A percentile compares a stretch with the other conserved stretches of the same genome.
Conservation (phyloP, 2,888 invertebrate genomes). For the Atethmia centrago region DNA sequence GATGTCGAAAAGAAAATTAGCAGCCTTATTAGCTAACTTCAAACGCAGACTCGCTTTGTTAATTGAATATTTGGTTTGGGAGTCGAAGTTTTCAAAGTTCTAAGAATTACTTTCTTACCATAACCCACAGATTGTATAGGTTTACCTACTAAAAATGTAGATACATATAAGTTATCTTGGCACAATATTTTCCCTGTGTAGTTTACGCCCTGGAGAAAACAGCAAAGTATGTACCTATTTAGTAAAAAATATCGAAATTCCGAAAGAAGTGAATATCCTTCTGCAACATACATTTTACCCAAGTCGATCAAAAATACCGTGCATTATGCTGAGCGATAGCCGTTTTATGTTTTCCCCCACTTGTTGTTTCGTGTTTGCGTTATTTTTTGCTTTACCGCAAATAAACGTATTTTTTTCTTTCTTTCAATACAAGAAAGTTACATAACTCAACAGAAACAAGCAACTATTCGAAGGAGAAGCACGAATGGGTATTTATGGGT, state of each 20-base stretch:
- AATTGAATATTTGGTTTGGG: constrained; percentile 14
- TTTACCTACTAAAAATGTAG: neutral
- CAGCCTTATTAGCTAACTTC: constrained; percentile 55
- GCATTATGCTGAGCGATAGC: too few relatives aligned
- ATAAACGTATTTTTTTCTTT: too few relatives aligned
- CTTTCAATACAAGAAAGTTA: neutral
- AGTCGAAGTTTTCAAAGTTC: neutral
- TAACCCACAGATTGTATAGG: neutral
- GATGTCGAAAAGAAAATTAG: constrained; percentile 59
- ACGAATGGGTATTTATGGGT: constrained; percentile 83
- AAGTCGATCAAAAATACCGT: neutral
- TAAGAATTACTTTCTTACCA: neutral
- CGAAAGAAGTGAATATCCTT: neutral
- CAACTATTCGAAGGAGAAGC: constrained; percentile 70
- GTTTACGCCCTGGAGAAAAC: neutral
- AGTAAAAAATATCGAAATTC: neutral
- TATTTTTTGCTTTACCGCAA: too few relatives aligned
- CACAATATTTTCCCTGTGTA: neutral
- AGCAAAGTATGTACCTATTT: neutral
- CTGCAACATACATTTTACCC: neutral
- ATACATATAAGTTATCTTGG: neutral
- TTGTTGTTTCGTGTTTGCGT: too few relatives aligned
- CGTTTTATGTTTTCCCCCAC: too few relatives aligned
- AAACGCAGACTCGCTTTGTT: constrained; percentile 21
- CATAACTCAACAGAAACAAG: constrained; percentile 45